These are phyloP conservation scores for Eilema griseolum DNA, from an alignment of 2,888 invertebrate species.

Conservation along the genomic window DNA sequence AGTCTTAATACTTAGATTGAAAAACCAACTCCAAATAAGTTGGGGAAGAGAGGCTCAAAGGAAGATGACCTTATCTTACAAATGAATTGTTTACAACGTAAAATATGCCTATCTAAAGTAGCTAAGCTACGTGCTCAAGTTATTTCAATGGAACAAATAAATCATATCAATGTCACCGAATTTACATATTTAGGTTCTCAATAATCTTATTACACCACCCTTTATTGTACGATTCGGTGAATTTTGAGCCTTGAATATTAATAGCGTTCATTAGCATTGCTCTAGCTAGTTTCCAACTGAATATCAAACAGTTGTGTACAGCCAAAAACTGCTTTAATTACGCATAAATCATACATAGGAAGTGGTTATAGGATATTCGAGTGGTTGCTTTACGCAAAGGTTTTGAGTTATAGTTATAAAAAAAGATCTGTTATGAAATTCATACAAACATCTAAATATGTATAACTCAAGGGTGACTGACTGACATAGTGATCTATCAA, in stretches of 20 bases:
- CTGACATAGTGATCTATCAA: too few species aligned
- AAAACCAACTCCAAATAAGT: too few species aligned
- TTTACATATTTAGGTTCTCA: not conserved
- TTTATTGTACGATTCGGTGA: slow-evolving; percentile 38
- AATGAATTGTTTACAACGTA: too few species aligned
- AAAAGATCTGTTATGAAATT: too few species aligned
- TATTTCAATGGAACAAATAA: not conserved
- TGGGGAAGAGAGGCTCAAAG: too few species aligned
- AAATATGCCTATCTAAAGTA: too few species aligned
- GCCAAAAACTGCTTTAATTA: slow-evolving; percentile 29
- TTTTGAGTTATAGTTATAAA: not conserved
- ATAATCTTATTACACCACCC: slow-evolving; percentile 28
- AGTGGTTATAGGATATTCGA: not conserved
- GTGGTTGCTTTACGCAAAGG: not conserved
- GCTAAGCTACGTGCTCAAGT: not conserved
- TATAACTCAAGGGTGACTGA: too few species aligned
- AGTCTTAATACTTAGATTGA: too few species aligned
- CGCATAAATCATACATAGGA: slow-evolving; percentile 29
- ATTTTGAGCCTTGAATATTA: slow-evolving; percentile 61
- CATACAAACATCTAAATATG: too few species aligned
- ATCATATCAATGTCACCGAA: not conserved
- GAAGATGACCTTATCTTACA: too few species aligned
- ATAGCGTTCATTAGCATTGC: slow-evolving; percentile 52
- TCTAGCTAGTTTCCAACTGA: slow-evolving; percentile 46
- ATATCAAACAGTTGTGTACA: slow-evolving; percentile 52